Base-by-base conservation (phyloP, 1,140 invertebrate species). In the Hormaphis cornu region DNA sequence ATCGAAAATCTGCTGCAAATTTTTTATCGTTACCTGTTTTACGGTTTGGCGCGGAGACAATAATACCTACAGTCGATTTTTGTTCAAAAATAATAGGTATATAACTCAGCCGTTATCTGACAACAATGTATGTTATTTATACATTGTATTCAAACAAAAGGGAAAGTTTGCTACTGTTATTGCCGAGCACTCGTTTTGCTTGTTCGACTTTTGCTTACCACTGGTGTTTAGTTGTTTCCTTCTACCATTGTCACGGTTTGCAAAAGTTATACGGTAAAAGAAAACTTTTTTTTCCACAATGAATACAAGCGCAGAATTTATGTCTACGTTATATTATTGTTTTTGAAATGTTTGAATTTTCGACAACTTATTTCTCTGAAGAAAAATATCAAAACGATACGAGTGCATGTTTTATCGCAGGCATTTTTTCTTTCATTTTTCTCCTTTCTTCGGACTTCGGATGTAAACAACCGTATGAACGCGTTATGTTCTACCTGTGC, bases 161-260 rank as follows among this genome's bases (percentile, higher is more conserved):
- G 24, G 14, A 48, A 66, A 66, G 61, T 66, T 66, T 35, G n/a
- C 26, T 14, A 50, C n/a, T n/a, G n/a, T 66, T 66, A 48, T 66
- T 35, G 35, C 42, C 28, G 35, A 50, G 28, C 22, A 66, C 35
- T 48, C 28, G 42, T 48, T 48, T 48, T 66, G 14, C 28, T 66
- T n/a, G 28, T 66, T 66, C 42, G 61, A 66, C 61, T 66, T 48
- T 30, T 66, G 50, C 61, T 48, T 48, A 50, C 44, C 26, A 66
- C 50, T 44, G 18, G 42, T 22, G 61, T 66, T 66, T 48, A 46
- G 44, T 33, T 66, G 42, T 46, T 66, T 66, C 28, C 26, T 46
- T n/a, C n/a, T 14, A 24, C 42, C 42, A 48, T 66, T 48, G 61
- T 50, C 28, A 30, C 61, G 30, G 44, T 33, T 66, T 66, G 18